These are phyloP conservation scores for Palythoa heliodiscus DNA, from an alignment of 92 coral and sea anemone species.

Conservation along the genomic window DNA sequence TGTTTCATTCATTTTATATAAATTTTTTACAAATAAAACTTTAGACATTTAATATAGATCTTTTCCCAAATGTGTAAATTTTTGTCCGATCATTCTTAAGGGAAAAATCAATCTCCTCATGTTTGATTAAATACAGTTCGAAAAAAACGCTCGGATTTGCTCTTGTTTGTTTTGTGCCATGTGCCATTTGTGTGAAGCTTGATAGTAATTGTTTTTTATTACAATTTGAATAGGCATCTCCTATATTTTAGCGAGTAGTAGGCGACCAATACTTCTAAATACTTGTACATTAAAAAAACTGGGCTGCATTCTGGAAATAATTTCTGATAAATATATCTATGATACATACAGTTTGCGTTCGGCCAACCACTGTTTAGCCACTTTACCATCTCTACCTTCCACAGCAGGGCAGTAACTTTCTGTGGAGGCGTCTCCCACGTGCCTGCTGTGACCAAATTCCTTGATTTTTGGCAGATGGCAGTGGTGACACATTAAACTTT, in stretches of 20 bases:
- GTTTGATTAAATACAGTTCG: not conserved
- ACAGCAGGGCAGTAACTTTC: slow-evolving; percentile 32
- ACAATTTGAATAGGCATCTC: not conserved
- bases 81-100: not conserved
- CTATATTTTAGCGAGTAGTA: not conserved
- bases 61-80: slow-evolving; percentile 9
- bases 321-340: slow-evolving; percentile 25
- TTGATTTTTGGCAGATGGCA: slow-evolving; percentile 20
- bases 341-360: slow-evolving; percentile 11
- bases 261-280: not conserved
- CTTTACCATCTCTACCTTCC: slow-evolving; percentile 2
- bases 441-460: slow-evolving; percentile 31
- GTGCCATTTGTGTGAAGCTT: not conserved
- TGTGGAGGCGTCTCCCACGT: slow-evolving; percentile 1
- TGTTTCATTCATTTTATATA: not conserved
- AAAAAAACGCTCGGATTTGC: not conserved
- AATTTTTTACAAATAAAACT: not conserved
- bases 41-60: slow-evolving; percentile 3
- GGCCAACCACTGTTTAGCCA: not conserved
- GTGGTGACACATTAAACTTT: slow-evolving; percentile 31
- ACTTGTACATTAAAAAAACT: not conserved
- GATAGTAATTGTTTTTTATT: not conserved
- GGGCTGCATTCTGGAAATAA: slow-evolving; percentile 26
- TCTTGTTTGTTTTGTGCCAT: slow-evolving; percentile 1
- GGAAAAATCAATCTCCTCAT: not conserved